These are phyloP conservation scores for Psococerastis gibbosa DNA, from an alignment of 2,888 invertebrate species.

Conservation along the genomic window DNA sequence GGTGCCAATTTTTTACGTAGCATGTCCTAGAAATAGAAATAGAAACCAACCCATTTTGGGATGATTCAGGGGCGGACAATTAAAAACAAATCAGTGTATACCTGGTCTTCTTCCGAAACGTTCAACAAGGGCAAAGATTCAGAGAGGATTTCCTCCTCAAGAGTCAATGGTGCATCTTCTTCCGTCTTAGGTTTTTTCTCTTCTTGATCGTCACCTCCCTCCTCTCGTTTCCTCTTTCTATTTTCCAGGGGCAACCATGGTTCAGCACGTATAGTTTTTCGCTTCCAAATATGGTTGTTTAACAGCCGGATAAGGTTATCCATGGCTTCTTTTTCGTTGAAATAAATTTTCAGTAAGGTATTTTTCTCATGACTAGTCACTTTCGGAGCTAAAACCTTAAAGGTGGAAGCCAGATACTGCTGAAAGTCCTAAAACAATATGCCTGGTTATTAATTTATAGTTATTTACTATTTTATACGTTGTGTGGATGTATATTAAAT, in stretches of 20 bases:
- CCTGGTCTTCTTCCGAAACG: slow-evolving; percentile 1
- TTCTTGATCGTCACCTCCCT: neutral
- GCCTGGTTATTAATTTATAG: too few species aligned
- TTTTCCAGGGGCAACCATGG: neutral
- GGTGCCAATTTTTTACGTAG: too few species aligned
- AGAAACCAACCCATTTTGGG: too few species aligned
- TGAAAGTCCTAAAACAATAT: slow-evolving; percentile 2
- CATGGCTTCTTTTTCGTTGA: neutral
- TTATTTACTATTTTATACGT: too few species aligned
- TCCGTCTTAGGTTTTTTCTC: neutral
- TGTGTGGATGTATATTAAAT: too few species aligned
- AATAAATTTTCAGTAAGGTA: neutral
- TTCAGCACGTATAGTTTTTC: neutral
- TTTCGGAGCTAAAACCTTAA: neutral
- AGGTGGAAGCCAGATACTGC: neutral
- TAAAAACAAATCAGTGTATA: too few species aligned
- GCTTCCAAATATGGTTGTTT: neutral
- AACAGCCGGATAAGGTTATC: neutral
- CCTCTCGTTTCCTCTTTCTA: neutral
- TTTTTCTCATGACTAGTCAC: neutral
- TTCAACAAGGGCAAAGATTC: neutral
- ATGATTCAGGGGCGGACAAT: too few species aligned
- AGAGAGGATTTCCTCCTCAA: slow-evolving; percentile 1
- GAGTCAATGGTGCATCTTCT: neutral
- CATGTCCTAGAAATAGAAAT: too few species aligned